Evolutionary conservation across 2,888 invertebrate species (phyloP).

Genomic region (Dicranocentrus wangi): DNA sequence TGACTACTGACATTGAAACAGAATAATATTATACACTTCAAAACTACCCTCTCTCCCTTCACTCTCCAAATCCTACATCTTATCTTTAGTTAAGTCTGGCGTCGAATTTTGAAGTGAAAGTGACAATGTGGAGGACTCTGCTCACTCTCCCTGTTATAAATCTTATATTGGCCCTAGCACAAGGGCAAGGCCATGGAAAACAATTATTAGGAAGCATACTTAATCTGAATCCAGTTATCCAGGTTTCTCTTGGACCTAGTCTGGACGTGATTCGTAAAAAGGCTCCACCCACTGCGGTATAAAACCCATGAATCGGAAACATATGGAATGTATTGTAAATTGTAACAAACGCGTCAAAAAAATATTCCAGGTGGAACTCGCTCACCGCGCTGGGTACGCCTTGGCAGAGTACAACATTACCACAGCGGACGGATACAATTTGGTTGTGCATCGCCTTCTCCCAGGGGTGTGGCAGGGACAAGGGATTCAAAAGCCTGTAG

Average conservation of each 20-base stretch:
- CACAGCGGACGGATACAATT: slow-evolving; percentile 33
- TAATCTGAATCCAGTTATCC: not conserved
- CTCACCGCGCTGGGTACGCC: slow-evolving; percentile 23
- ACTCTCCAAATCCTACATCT: too few relatives aligned
- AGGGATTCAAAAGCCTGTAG: slow-evolving; percentile 35
- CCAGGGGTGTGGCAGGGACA: too few relatives aligned
- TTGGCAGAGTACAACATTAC: slow-evolving; percentile 20
- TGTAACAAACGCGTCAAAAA: not conserved
- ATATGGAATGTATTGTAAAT: not conserved
- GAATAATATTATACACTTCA: too few relatives aligned
- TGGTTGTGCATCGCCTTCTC: slow-evolving; percentile 26
- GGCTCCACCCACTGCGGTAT: slow-evolving; percentile 37
- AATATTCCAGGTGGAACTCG: slow-evolving; percentile 22
- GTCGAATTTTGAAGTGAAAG: too few relatives aligned
- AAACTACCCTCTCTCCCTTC: too few relatives aligned
- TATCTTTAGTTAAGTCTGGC: too few relatives aligned
- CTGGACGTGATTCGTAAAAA: slow-evolving; percentile 21
- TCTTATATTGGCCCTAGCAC: too few relatives aligned
- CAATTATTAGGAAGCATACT: not conserved
- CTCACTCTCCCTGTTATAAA: too few relatives aligned
- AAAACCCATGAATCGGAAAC: not conserved
- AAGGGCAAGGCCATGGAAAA: too few relatives aligned
- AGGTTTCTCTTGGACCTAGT: not conserved
- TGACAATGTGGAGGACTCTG: too few relatives aligned
- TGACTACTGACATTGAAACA: too few relatives aligned